Conservation (phyloP, 1,140 invertebrate genomes). For the Hesperophylax magnus region DNA sequence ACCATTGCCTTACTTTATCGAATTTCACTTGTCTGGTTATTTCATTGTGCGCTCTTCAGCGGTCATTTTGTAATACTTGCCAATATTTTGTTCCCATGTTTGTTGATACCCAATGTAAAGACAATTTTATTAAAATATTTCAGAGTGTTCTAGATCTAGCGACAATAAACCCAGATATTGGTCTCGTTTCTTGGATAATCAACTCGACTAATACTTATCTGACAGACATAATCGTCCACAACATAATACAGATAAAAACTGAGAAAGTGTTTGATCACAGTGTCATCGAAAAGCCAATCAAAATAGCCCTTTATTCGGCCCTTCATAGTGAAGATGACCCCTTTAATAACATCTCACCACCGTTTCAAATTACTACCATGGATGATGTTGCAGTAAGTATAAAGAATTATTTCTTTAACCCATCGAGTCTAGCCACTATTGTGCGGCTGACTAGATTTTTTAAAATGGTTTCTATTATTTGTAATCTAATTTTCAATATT, state of each 20-base stretch:
- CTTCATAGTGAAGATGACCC: background rate
- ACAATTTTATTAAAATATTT: background rate
- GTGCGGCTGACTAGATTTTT: too few relatives aligned
- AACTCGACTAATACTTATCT: background rate
- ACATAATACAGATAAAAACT: background rate
- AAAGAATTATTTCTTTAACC: background rate
- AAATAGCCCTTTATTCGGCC: background rate
- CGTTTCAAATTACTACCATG: background rate
- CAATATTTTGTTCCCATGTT: too few relatives aligned
- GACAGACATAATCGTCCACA: background rate
- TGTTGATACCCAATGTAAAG: too few relatives aligned
- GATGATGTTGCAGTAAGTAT: constrained; percentile 6
- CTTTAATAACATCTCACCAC: constrained; percentile 3
- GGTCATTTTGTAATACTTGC: too few relatives aligned
- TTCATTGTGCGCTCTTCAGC: too few relatives aligned
- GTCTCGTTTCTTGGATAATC: constrained; percentile 23
- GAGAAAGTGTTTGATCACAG: background rate
- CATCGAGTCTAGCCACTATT: background rate
- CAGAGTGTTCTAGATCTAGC: background rate
- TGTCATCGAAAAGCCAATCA: constrained; percentile 6
- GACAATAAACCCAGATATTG: background rate
- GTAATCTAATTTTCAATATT: too few relatives aligned
- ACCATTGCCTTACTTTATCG: too few relatives aligned
- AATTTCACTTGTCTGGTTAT: too few relatives aligned
- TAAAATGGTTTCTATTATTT: too few relatives aligned